A percentile compares a stretch with the other conserved stretches of the same genome.
These are phyloP conservation scores for Congeria kusceri DNA, from an alignment of 2,888 invertebrate genomes.

Conservation along the genomic window DNA sequence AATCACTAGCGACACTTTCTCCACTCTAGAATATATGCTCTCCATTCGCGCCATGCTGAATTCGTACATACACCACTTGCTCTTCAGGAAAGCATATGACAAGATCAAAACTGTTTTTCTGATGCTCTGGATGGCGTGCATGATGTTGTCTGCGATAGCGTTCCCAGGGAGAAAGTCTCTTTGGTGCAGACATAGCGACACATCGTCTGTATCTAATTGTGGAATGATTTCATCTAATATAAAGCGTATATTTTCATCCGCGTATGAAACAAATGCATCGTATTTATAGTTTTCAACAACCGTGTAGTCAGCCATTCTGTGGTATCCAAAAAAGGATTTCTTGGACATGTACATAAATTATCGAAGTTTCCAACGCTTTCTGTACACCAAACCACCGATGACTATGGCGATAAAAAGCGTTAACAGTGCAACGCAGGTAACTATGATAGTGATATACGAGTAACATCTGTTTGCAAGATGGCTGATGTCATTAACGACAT, in stretches of 20 bases:
- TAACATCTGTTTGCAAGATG: too few species aligned
- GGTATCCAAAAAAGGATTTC: slow-evolving; percentile 33
- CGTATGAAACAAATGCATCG: slow-evolving; percentile 50
- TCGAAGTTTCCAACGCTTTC: slow-evolving; percentile 56
- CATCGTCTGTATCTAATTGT: slow-evolving; percentile 25
- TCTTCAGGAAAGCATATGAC: slow-evolving; percentile 57
- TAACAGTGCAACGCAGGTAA: too few species aligned
- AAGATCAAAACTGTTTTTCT: slow-evolving; percentile 66
- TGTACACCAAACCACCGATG: slow-evolving; percentile 43
- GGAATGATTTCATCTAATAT: slow-evolving; percentile 21
- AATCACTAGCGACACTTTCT: slow-evolving; percentile 30
- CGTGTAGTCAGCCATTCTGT: neutral
- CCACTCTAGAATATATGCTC: too few species aligned
- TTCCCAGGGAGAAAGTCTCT: slow-evolving; percentile 68
- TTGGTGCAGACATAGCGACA: slow-evolving; percentile 65
- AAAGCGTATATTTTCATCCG: slow-evolving; percentile 40
- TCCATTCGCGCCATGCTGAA: slow-evolving; percentile 68
- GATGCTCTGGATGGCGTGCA: too few species aligned
- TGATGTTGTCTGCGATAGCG: slow-evolving; percentile 65
- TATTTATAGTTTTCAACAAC: slow-evolving; percentile 21
- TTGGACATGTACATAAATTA: slow-evolving; percentile 51
- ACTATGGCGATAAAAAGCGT: slow-evolving; percentile 20
- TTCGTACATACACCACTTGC: slow-evolving; percentile 72
- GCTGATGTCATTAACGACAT: too few species aligned
- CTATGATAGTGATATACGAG: too few species aligned